Conservation (phyloP, 2,888 invertebrate genomes). For the Agriopis leucophaearia region DNA sequence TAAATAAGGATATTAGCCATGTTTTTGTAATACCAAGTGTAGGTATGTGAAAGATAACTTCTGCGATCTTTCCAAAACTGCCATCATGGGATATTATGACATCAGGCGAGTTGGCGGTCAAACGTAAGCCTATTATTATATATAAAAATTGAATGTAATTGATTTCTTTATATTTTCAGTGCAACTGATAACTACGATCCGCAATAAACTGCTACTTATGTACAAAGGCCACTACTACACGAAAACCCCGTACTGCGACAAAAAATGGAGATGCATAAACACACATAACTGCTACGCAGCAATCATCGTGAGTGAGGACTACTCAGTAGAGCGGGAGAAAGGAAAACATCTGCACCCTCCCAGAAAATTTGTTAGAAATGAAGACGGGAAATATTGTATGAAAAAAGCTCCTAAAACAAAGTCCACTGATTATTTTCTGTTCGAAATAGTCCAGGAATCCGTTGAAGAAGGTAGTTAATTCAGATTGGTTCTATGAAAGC, state of each 20-base stretch:
- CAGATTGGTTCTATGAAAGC: neutral
- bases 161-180: conserved; percentile 46
- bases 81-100: too few relatives aligned
- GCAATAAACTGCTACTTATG: conserved; percentile 59
- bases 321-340: conserved; percentile 57
- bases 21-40: too few relatives aligned
- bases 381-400: conserved; percentile 54
- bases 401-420: conserved; percentile 43
- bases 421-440: conserved; percentile 52
- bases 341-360: conserved; percentile 60
- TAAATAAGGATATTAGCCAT: too few relatives aligned
- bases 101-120: too few relatives aligned
- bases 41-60: too few relatives aligned
- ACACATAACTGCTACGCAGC: conserved; percentile 62
- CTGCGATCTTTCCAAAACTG: too few relatives aligned
- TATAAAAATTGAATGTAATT: too few relatives aligned
- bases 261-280: conserved; percentile 69
- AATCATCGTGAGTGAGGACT: conserved; percentile 56
- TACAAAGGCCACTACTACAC: conserved; percentile 68
- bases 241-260: conserved; percentile 59
- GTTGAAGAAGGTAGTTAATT: conserved; percentile 14
- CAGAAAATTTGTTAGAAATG: conserved; percentile 49
- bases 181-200: conserved; percentile 58
- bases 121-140: too few relatives aligned
- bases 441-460: conserved; percentile 41